Conservation (phyloP, 2,888 invertebrate species). For the Parnassius orleans region DNA sequence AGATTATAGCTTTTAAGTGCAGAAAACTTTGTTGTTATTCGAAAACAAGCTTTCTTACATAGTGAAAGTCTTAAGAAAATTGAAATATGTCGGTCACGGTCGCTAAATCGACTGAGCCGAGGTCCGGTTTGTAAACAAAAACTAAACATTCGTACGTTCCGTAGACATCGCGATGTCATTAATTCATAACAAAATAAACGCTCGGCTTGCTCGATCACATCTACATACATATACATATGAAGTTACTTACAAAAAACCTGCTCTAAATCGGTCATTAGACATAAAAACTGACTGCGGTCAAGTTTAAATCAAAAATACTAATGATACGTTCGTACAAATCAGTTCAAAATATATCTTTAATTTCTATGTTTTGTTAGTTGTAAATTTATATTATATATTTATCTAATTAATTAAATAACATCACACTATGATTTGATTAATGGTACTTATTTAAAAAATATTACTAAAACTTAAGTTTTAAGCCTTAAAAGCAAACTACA, state of each 20-base stretch:
- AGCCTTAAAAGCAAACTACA: neutral
- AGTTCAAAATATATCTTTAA: too few species aligned
- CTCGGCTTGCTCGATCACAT: conserved; percentile 9
- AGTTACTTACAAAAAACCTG: conserved; percentile 25
- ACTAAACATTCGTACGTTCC: conserved; percentile 35
- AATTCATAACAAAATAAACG: conserved; percentile 19
- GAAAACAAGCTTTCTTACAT: too few species aligned
- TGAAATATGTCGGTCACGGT: conserved; percentile 40
- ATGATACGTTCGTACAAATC: neutral
- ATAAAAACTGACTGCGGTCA: conserved; percentile 4
- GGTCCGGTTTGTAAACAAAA: conserved; percentile 50
- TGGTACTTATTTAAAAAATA: too few species aligned
- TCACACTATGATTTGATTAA: too few species aligned
- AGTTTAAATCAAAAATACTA: neutral
- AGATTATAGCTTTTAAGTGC: neutral
- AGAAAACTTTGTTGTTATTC: too few species aligned
- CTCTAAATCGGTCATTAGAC: conserved; percentile 1
- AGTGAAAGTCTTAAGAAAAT: conserved; percentile 1
- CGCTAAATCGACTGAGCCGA: conserved; percentile 41
- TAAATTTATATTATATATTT: too few species aligned
- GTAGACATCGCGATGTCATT: conserved; percentile 8
- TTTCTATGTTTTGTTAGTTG: too few species aligned
- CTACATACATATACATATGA: neutral
- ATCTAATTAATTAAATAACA: too few species aligned
- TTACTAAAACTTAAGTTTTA: too few species aligned